Evolutionary conservation across 2,113 vertebrate genomes (phyloP).

Genomic region (Anarhynchus alexandrinus): DNA sequence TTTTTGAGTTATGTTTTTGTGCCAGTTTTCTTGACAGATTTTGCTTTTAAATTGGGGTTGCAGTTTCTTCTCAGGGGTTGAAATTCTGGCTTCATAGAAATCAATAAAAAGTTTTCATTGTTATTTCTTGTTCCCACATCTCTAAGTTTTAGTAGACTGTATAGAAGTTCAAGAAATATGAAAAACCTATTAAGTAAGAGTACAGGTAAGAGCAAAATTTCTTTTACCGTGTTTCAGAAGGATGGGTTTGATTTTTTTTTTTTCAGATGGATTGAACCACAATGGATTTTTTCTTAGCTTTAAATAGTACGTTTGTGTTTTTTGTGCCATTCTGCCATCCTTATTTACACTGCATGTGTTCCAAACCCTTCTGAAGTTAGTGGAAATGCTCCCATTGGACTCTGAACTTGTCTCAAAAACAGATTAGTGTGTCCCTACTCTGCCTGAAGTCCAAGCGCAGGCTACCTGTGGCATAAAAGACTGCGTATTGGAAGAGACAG

Average conservation of each 20-base stretch:
- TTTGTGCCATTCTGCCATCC: not conserved
- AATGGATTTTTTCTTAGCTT: not conserved
- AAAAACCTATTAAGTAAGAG: not conserved
- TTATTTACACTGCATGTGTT: not conserved
- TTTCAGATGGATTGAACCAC: not conserved
- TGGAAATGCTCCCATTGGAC: not conserved
- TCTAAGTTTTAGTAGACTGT: not conserved
- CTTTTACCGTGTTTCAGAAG: not conserved
- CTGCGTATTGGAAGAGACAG: not conserved
- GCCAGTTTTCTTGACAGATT: conserved; percentile 15
- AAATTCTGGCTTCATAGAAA: not conserved
- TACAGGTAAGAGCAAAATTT: not conserved
- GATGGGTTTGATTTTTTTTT: not conserved
- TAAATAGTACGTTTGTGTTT: not conserved
- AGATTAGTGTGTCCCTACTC: not conserved
- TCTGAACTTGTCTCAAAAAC: not conserved
- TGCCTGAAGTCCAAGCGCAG: not conserved
- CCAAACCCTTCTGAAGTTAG: not conserved
- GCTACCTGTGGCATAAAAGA: not conserved
- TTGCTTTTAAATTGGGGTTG: not conserved
- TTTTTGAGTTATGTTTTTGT: conserved; percentile 35
- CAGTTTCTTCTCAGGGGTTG: not conserved
- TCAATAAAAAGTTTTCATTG: not conserved
- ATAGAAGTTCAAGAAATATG: not conserved
- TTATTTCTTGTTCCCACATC: not conserved